These are phyloP conservation scores for Prunella himalayana DNA, from an alignment of 2,113 vertebrate genomes.

Conservation along the genomic window DNA sequence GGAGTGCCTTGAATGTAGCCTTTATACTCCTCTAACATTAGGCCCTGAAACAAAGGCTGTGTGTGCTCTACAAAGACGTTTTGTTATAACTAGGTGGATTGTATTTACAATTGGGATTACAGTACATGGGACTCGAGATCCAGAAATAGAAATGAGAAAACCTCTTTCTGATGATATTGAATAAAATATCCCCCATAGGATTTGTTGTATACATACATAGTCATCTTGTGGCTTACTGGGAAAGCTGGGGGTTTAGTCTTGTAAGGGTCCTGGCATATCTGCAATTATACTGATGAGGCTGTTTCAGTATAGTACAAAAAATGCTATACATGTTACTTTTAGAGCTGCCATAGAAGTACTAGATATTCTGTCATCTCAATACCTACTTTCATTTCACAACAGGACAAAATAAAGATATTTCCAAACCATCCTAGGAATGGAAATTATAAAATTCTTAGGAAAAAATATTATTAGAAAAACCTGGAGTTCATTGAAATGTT, in stretches of 20 bases:
- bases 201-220: background rate
- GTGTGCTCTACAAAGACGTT: slow-evolving; percentile 46
- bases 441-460: background rate
- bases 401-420: background rate
- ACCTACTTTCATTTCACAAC: background rate
- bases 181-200: background rate
- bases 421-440: background rate
- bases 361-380: background rate
- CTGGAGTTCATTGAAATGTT: background rate
- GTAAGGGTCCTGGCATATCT: background rate
- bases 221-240: background rate
- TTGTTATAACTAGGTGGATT: slow-evolving; percentile 54
- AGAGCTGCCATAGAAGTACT: background rate
- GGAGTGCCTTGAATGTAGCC: slow-evolving; percentile 39
- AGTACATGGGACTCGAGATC: slow-evolving; percentile 8
- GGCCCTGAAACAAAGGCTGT: slow-evolving; percentile 46
- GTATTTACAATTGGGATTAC: slow-evolving; percentile 51
- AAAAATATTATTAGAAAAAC: background rate
- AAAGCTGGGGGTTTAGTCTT: background rate
- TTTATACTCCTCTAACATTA: slow-evolving; percentile 24
- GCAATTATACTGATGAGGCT: background rate
- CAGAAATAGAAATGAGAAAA: slow-evolving; percentile 36
- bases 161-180: background rate
- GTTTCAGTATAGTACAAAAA: background rate
- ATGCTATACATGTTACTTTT: background rate